phyloP scores from a whole-genome alignment of 2,888 invertebrate species.

The Cynaeus angustus region DNA sequence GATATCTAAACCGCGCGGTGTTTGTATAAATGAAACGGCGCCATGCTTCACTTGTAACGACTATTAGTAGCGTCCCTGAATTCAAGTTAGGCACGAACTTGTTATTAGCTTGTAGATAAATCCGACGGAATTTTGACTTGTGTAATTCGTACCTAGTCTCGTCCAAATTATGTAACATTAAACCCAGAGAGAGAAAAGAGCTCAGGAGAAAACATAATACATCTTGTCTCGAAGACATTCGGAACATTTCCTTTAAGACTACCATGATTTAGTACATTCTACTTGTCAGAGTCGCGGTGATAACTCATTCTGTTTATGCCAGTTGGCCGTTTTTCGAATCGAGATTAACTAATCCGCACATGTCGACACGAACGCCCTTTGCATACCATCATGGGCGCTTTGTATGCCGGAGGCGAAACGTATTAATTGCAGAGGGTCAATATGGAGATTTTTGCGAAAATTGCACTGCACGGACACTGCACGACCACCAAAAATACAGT shows the following conservation, averaged over 20 bases:
- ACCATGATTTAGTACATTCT: slow-evolving; percentile 67
- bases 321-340: slow-evolving; percentile 17
- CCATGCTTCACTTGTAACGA: slow-evolving; percentile 71
- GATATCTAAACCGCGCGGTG: slow-evolving; percentile 67
- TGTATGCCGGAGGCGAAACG: slow-evolving; percentile 26
- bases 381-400: slow-evolving; percentile 33
- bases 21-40: slow-evolving; percentile 73
- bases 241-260: slow-evolving; percentile 69
- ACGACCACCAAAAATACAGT: slow-evolving; percentile 52
- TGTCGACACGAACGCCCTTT: slow-evolving; percentile 25
- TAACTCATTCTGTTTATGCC: slow-evolving; percentile 67
- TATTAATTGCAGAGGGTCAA: slow-evolving; percentile 38
- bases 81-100: slow-evolving; percentile 71
- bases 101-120: slow-evolving; percentile 69
- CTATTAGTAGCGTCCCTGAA: slow-evolving; percentile 70
- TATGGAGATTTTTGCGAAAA: slow-evolving; percentile 28
- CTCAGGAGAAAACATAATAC: slow-evolving; percentile 67
- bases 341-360: slow-evolving; percentile 34
- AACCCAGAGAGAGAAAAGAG: slow-evolving; percentile 32
- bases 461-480: slow-evolving; percentile 16
- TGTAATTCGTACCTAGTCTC: slow-evolving; percentile 40
- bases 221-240: slow-evolving; percentile 68
- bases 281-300: slow-evolving; percentile 67
- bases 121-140: slow-evolving; percentile 65
- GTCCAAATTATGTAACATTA: slow-evolving; percentile 24